Base-by-base conservation (phyloP, 2,888 invertebrate species). In the Pristionchus maxplancki region DNA sequence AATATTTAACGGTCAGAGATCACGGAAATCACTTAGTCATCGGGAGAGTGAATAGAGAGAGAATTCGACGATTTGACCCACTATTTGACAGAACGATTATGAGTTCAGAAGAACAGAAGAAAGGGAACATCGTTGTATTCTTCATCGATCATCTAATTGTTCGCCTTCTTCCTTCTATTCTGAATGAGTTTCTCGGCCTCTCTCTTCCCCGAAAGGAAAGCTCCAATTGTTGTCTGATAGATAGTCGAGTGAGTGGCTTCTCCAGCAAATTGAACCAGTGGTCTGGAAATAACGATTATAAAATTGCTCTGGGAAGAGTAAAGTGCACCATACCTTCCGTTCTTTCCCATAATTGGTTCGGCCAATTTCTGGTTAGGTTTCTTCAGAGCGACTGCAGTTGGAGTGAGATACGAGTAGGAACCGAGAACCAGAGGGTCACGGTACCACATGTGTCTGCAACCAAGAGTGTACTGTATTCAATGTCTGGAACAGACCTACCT, bases 371-470 rank as follows among this genome's bases (percentile, higher is more conserved):
- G 15, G 37, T 74, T 78, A 24, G 88, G 58, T n/a, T 88, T 62
- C 0, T 62, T 62, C 17, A 88, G 24, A 24, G 37, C 4, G 50
- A 62, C 78, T 4, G 88, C 24, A 11, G 34, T 15, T 4, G 78
- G 81, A 71, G 88, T 88, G 40, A 81, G 44, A 50, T 31, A 88
- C 15, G 88, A 88, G 62, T 88, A 88, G 44, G 78, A 78, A 62
- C 88, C 88, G 40, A 88, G 88, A 9, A 58, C 24, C 4, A 88
- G 88, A 34, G 88, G 88, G 15, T 78, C 58, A 28, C 2, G 11
- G 11, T 53, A 78, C 88, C 88, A 88, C 37, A 37, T 34, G 48
- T 53, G 71, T n/a, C 71, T 87, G 40, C 9, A 71, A 20, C 17
- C 20, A 28, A 85, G 17, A 20, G 37, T 3, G n/a, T 24, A 24